phyloP scores from a whole-genome alignment of 1,140 invertebrate species.

The Pseudomyrmex dendroicus region DNA sequence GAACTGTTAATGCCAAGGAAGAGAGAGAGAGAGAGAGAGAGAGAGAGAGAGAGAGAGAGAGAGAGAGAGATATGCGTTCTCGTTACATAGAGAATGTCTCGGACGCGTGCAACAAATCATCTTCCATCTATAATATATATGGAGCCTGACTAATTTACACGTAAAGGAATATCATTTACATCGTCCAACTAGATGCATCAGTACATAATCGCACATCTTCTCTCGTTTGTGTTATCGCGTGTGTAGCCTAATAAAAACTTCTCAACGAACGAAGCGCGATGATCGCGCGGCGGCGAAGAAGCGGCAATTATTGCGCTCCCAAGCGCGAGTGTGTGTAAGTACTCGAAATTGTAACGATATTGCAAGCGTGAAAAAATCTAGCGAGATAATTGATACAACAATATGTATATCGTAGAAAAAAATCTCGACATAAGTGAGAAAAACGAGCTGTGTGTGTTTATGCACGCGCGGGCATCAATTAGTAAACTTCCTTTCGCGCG shows the following conservation, averaged over 20 bases:
- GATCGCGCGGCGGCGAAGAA: not conserved
- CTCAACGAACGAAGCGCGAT: not conserved
- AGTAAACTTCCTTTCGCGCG: not conserved
- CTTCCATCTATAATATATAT: not conserved
- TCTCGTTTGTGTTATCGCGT: constrained; percentile 4
- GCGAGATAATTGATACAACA: constrained; percentile 4
- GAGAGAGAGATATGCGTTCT: not conserved
- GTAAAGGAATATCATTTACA: constrained; percentile 32
- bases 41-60: not conserved
- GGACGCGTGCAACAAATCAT: not conserved
- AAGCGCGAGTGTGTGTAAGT: not conserved
- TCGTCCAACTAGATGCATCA: not conserved
- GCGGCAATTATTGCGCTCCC: constrained; percentile 52
- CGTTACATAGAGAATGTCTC: not conserved
- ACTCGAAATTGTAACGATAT: constrained; percentile 28
- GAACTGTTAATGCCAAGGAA: not conserved
- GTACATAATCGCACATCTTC: not conserved
- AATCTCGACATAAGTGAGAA: not conserved
- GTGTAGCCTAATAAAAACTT: constrained; percentile 36
- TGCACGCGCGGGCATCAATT: not conserved
- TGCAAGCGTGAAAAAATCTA: not conserved
- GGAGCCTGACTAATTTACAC: not conserved
- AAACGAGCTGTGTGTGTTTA: not conserved
- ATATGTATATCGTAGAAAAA: not conserved
- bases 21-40: too few relatives aligned